Percentiles rank a stretch among this genome's conserved stretches.
phyloP scores from a whole-genome alignment of 2,797 vertebrate species.

The Sardinella longiceps region DNA sequence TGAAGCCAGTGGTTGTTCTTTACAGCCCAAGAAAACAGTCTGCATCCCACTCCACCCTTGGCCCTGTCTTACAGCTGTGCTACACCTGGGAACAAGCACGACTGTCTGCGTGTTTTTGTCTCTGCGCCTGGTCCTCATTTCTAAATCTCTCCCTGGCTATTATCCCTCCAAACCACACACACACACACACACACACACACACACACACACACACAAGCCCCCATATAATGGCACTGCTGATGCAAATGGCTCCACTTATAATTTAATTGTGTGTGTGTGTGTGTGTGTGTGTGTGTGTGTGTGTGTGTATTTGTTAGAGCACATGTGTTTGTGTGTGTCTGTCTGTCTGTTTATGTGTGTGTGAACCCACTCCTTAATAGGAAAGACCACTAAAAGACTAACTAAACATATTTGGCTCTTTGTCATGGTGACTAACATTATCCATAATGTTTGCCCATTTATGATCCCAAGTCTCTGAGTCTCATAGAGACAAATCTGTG shows the following conservation, averaged over 20 bases:
- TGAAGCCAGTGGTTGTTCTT: slow-evolving; percentile 33
- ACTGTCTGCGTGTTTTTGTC: not conserved
- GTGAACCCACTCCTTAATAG: not conserved
- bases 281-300: slow-evolving; percentile 29
- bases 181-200: slow-evolving; percentile 15
- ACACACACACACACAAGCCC: slow-evolving; percentile 27
- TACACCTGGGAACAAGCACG: slow-evolving; percentile 33
- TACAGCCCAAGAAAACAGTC: slow-evolving; percentile 25
- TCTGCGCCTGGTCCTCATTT: not conserved
- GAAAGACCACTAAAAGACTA: not conserved
- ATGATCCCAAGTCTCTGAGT: not conserved
- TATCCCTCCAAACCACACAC: not conserved
- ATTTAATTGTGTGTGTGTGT: slow-evolving; percentile 28
- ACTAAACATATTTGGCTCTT: not conserved
- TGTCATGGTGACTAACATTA: not conserved
- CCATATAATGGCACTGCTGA: not conserved
- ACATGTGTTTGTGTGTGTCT: not conserved
- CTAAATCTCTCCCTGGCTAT: not conserved
- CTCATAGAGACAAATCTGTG: not conserved
- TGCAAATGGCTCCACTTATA: slow-evolving; percentile 17
- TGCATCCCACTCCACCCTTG: not conserved
- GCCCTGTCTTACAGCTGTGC: slow-evolving; percentile 29
- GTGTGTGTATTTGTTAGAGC: no score
- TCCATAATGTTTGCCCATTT: not conserved
- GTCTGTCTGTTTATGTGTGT: not conserved